These are phyloP conservation scores for Luscinia megarhynchos DNA, from an alignment of 2,797 vertebrate genomes.

Conservation along the genomic window DNA sequence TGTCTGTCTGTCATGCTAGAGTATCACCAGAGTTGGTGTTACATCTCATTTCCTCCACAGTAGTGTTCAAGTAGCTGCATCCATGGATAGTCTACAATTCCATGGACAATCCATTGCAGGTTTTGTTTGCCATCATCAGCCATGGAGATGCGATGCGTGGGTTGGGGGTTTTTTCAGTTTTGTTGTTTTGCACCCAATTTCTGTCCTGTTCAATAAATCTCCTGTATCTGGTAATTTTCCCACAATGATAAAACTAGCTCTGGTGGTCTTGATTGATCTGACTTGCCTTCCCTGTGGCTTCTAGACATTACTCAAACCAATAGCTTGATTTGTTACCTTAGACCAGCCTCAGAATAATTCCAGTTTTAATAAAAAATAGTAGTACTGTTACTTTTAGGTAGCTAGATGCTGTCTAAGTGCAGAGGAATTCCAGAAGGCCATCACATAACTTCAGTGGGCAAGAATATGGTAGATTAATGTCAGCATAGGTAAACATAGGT, in stretches of 20 bases:
- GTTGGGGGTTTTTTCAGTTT: not conserved
- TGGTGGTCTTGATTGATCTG: not conserved
- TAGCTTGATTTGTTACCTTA: not conserved
- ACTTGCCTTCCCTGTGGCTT: not conserved
- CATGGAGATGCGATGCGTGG: not conserved
- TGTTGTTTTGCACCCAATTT: not conserved
- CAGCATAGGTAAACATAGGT: slow-evolving; percentile 7
- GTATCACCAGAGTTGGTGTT: not conserved
- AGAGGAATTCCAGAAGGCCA: slow-evolving; percentile 21
- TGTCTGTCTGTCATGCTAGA: not conserved
- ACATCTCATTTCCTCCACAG: not conserved
- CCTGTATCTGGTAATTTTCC: not conserved
- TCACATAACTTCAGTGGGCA: not conserved
- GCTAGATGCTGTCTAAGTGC: not conserved
- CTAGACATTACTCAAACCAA: not conserved
- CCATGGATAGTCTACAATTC: not conserved
- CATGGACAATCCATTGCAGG: not conserved
- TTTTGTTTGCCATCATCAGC: not conserved
- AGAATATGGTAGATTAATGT: not conserved
- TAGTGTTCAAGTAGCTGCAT: not conserved
- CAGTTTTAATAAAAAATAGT: not conserved
- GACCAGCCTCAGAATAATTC: not conserved
- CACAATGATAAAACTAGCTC: not conserved
- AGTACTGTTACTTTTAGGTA: not conserved
- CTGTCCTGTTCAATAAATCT: not conserved